Evolutionary conservation across 2,113 vertebrate species (phyloP), one percentile per base, ranked within the genome.

Genomic region (Turnix velox): DNA sequence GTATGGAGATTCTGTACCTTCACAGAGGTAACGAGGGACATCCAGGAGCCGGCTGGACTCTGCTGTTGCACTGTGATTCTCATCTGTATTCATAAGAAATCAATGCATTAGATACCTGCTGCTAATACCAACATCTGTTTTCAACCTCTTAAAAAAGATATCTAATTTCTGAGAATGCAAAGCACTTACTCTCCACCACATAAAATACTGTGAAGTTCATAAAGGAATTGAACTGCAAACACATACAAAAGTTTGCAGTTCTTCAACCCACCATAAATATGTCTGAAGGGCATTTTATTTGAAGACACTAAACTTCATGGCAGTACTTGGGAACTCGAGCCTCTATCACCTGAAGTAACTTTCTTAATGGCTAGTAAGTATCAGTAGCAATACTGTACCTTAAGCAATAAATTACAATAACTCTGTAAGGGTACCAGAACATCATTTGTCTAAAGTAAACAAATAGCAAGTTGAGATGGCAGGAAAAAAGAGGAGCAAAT

Each of bases 1-100:
- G 94, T 99, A 99, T 0, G 99, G 99, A 15, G 99, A 99, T 61
- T 99, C 99, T 1, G 99, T 99, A 69, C 99, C 99, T 96, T 99
- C 99, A 1, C 99, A 99, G 92, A 99, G 98, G 90, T 99, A 99
- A 37, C 99, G 99, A 61, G 99, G 99, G 17, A 99, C 98, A 35
- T 99, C 99, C 88, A 99, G 97, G 37, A 99, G 98, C 8, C 98
- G 97, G 88, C 99, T 99, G 95, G 98, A 99, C 96, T 99, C 99
- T 5, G 99, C 99, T 28, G 97, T 96, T 18, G 98, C 92, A 52
- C 98, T 90, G 97, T 99, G 98, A 94, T 99, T 99, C 97, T 99
- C 99, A 94, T 99, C 99, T 99, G 89, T 18, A 72, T 88, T 94
- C 84, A 95, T 81, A 95, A 95, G 80, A 94, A 92, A 93, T 80